Evolutionary conservation across 2,797 vertebrate species (phyloP), one percentile per base, ranked within the genome.

Genomic region (Loriculus beryllinus): DNA sequence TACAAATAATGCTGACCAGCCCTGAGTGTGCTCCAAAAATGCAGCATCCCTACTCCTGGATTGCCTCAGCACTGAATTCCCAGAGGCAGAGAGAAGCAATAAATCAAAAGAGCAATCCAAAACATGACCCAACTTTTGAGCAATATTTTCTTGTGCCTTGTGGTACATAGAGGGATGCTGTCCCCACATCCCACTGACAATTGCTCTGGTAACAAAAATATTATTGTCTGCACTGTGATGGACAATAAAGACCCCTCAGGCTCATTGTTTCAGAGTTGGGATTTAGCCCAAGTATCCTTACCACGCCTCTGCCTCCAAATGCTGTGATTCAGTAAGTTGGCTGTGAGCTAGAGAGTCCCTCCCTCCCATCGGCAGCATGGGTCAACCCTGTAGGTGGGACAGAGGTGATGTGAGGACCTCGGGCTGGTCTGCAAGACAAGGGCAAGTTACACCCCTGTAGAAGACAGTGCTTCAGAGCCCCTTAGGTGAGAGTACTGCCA

Each of bases 191-290:
- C 91, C 88, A 84, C 86, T 95, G 85, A 81, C 86, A 95, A 97
- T 92, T 93, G 83, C 90, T 95, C 78, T 84, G 81, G 94, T 76
- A 97, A 97, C 92, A 92, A 97, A 96, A 97, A 97, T 96, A 97
- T 97, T 97, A 97, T 97, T 96, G 93, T 96, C 96, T 95, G 59
- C 83, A 51, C 45, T 88, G 59, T 72, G 75, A 71, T 31, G 57
- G 95, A 84, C 92, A 96, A 88, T 94, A 96, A 92, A 88, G 94
- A 95, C 93, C 94, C 95, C 76, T 95, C 63, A 3, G 85, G 92
- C 89, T 94, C 70, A 96, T 96, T 93, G 89, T 94, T 90, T 95
- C 62, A 93, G 54, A 78, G 76, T 54, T 3, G 2, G 91, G 70
- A 95, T 76, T 82, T 82, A 94, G 40, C 83, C 83, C 89, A 91